Evolutionary conservation across 2,888 invertebrate genomes (phyloP), one percentile per base, ranked within the genome.

Genomic region (Dryomyza anilis): DNA sequence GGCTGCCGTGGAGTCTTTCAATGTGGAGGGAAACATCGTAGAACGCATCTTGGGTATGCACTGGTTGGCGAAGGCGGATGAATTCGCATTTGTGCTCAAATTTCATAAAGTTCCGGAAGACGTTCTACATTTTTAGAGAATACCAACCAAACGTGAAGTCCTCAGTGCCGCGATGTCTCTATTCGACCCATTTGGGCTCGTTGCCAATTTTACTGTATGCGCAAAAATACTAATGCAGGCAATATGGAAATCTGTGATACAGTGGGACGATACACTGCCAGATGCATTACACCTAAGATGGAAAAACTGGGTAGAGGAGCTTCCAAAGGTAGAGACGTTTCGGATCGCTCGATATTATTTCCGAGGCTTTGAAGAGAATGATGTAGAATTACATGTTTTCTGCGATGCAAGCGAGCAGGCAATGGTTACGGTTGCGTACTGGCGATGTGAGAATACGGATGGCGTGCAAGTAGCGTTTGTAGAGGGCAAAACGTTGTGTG

Each of bases 181-280:
- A 7, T 69, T 66, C 23, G 56, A 39, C 14, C 36, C 56, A n/a
- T 56, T 56, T 21, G 56, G 56, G n/a, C 5, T 56, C 25, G 57
- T 66, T 2, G 67, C 67, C 1, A 64, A 68, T 30, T 67, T 65
- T 29, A 64, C 65, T 3, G 21, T 69, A 8, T 45, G 36, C 7
- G 58, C 63, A 7, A 69, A 69, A 45, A 27, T 69, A 14, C 6
- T 66, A 10, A 21, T 70, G 25, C 71, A 70, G 21, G 50, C 60
- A 1, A 46, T 60, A 10, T 69, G 70, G 66, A 65, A 65, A 21
- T 8, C 36, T 10, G 36, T 48, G 3, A 50, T 68, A 8, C 63
- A 53, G 3, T 70, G 67, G 65, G 67, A 69, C n/a, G 61, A 70
- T 10, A 10, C 45, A 6, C 52, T 70, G 10, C 58, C 69, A 1